Evolutionary conservation across 2,888 invertebrate species (phyloP).

Genomic region (Gonocerus acuteangulatus): DNA sequence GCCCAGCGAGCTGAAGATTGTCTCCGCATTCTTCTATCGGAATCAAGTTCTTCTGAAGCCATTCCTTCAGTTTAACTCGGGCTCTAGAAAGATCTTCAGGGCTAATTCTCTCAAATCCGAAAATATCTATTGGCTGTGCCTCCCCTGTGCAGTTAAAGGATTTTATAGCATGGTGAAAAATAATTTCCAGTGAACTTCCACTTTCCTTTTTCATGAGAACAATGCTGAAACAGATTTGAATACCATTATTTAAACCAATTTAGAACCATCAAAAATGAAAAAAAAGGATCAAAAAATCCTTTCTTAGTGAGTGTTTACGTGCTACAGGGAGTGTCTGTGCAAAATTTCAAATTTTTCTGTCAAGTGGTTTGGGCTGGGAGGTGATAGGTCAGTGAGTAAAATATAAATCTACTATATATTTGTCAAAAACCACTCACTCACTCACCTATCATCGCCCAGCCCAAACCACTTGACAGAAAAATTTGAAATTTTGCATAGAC

Average conservation of each 20-base stretch:
- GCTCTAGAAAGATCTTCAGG: slow-evolving; percentile 1
- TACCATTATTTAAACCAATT: background rate
- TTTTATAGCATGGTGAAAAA: slow-evolving; percentile 20
- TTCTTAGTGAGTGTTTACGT: too few species aligned
- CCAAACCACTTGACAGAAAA: too few species aligned
- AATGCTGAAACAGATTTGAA: slow-evolving; percentile 17
- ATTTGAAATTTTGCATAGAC: too few species aligned
- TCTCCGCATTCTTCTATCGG: slow-evolving; percentile 43
- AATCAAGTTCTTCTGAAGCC: slow-evolving; percentile 43
- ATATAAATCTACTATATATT: too few species aligned
- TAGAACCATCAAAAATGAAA: too few species aligned
- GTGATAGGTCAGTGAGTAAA: too few species aligned
- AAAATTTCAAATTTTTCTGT: too few species aligned
- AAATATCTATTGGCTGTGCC: background rate
- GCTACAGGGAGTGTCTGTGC: too few species aligned
- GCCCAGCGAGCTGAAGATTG: slow-evolving; percentile 42
- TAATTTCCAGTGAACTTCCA: slow-evolving; percentile 13
- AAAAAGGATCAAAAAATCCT: too few species aligned
- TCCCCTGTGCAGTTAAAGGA: slow-evolving; percentile 7
- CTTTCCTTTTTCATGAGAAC: slow-evolving; percentile 8
- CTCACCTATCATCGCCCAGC: too few species aligned
- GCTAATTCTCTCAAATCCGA: background rate
- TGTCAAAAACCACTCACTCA: too few species aligned
- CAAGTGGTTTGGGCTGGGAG: too few species aligned
- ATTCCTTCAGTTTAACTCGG: slow-evolving; percentile 41